Evolutionary conservation across 2,797 vertebrate species (phyloP).

Genomic region (Poecilia gillii): DNA sequence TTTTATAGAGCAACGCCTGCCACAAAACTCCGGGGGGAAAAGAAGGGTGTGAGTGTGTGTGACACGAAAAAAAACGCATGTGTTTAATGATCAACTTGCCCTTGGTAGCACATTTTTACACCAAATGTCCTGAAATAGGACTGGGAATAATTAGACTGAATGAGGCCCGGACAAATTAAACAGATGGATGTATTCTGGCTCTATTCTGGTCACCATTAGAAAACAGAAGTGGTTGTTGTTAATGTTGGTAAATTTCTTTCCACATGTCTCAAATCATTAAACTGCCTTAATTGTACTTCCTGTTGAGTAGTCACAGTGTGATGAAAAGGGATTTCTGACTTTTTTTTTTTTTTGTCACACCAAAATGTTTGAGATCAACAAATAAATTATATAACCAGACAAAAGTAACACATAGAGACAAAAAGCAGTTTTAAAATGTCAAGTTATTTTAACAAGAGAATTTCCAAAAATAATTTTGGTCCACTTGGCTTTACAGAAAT

Average conservation of each 20-base stretch:
- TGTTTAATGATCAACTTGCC: constrained; percentile 51
- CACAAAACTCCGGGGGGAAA: constrained; percentile 29
- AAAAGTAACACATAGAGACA: neutral
- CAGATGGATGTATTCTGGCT: constrained; percentile 49
- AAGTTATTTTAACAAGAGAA: neutral
- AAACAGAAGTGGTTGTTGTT: constrained; percentile 1
- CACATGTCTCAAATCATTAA: constrained; percentile 15
- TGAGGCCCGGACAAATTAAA: neutral
- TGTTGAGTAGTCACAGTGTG: neutral
- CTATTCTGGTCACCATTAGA: constrained; percentile 38
- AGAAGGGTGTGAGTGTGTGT: constrained; percentile 43
- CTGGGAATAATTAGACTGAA: constrained; percentile 24
- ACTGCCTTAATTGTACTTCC: constrained; percentile 7
- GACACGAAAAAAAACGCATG: constrained; percentile 1
- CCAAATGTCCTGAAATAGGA: constrained; percentile 17
- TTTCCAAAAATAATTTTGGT: neutral
- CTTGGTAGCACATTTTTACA: constrained; percentile 47
- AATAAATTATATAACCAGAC: neutral
- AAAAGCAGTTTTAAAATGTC: neutral
- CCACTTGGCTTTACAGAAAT: neutral
- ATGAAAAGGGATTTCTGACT: neutral
- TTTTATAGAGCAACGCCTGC: constrained; percentile 75
- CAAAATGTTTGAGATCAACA: neutral
- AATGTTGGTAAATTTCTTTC: constrained; percentile 46
- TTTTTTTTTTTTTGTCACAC: neutral